Evolutionary conservation across 2,888 invertebrate species (phyloP), one percentile per base, ranked within the genome.

Genomic region (Dryomyza anilis): DNA sequence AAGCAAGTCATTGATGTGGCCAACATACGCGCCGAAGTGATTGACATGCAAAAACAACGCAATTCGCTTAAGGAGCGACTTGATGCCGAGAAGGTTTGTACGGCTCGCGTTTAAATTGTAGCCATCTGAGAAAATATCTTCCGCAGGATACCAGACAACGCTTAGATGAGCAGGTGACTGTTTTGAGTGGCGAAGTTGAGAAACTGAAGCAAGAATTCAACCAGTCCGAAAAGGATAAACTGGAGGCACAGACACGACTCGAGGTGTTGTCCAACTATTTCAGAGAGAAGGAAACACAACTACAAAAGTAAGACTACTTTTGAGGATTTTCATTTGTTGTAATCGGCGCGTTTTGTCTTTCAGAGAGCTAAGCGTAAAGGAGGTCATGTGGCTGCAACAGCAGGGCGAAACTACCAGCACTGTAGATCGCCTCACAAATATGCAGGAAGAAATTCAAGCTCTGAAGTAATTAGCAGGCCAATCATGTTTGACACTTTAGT

Each of bases 231-330:
- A 88, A 88, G 69, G 89, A 90, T 64, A 89, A 89, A 74, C 76
- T 88, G 0, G 95, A 95, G 79, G 91, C 94, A 0, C 87, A 89
- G 73, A 95, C 94, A 0, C 89, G 93, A 73, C 86, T 96, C 2
- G 93, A 93, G 77, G 95, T 96, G 1, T 85, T 96, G 45, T 91
- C 93, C 0, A 91, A 90, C 77, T 96, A 95, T 82, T 96, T 96
- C 84, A 93, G 95, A 76, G 94, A 96, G 70, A 91, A 93, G 74
- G 96, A 96, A 82, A 87, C 89, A 14, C 92, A 95, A 82, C 85
- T 95, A 55, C 89, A 95, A 84, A 95, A 94, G 92, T 95, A 86
- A 85, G 85, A 85, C 30, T 56, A 48, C 39, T 58, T 58, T 16
- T 36, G 4, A 30, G n/a, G 8, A 3, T 3, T 19, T 53, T 23